phyloP scores from a whole-genome alignment of 2,113 vertebrate genomes.

The Pseudonaja textilis region DNA sequence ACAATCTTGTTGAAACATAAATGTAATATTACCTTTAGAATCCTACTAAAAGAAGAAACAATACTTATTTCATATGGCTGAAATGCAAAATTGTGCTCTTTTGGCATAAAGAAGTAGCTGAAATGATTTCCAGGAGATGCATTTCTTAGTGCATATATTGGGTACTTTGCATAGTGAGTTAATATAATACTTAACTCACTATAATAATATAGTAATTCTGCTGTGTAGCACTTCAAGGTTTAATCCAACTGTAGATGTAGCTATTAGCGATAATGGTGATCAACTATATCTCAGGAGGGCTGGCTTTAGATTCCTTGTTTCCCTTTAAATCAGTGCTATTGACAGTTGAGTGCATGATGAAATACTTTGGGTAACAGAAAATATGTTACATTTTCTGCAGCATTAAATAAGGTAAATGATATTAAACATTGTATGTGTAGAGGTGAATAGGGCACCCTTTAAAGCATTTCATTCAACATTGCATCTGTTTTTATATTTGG shows the following conservation, averaged over 20 bases:
- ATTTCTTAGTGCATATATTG: neutral
- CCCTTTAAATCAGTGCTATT: neutral
- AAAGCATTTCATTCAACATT: neutral
- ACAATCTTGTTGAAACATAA: neutral
- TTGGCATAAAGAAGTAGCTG: neutral
- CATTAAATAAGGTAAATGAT: neutral
- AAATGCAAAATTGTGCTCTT: neutral
- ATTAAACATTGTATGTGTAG: neutral
- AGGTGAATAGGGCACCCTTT: neutral
- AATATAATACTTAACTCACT: neutral
- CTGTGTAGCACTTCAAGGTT: neutral
- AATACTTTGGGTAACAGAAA: neutral
- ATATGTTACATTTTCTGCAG: neutral
- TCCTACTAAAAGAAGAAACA: neutral
- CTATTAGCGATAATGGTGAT: neutral
- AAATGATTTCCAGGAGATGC: neutral
- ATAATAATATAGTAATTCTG: too few species aligned
- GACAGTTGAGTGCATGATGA: neutral
- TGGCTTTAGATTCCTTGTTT: neutral
- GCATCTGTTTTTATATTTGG: neutral
- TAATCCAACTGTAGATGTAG: neutral
- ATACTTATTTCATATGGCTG: neutral
- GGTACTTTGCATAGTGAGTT: neutral
- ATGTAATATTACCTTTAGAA: neutral
- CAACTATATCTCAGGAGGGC: neutral